phyloP scores from a whole-genome alignment of 2,888 invertebrate genomes.

The Nomada fabriciana region DNA sequence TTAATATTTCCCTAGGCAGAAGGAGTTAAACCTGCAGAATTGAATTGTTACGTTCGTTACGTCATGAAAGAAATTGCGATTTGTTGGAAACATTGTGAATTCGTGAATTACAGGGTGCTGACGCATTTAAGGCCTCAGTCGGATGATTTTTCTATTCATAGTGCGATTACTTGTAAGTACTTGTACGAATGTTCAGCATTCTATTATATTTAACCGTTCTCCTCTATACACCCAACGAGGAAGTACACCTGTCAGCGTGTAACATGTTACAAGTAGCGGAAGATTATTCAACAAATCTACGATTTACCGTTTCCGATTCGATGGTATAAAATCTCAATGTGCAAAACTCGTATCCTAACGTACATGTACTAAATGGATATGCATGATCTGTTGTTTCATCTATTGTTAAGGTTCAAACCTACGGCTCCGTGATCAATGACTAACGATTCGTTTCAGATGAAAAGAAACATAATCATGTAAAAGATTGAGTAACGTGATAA shows the following conservation, averaged over 20 bases:
- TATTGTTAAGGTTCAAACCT: constrained; percentile 42
- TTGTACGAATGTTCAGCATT: constrained; percentile 15
- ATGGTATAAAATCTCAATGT: constrained; percentile 56
- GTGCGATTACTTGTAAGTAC: constrained; percentile 37
- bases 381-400: constrained; percentile 47
- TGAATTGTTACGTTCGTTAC: constrained; percentile 15
- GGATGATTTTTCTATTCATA: constrained; percentile 37
- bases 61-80: neutral
- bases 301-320: constrained; percentile 37
- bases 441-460: neutral
- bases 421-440: constrained; percentile 37
- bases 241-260: neutral
- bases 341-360: constrained; percentile 43
- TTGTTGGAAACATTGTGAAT: constrained; percentile 13
- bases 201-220: constrained; percentile 42
- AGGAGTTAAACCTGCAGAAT: neutral
- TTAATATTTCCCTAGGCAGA: neutral
- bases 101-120: constrained; percentile 51
- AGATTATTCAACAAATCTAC: constrained; percentile 24
- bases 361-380: constrained; percentile 52
- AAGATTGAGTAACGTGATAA: neutral
- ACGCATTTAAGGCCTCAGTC: constrained; percentile 49
- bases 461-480: neutral
- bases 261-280: constrained; percentile 16
- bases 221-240: constrained; percentile 30